Conservation (phyloP, 2,888 invertebrate genomes). For the Nemotelus pantherinus region DNA sequence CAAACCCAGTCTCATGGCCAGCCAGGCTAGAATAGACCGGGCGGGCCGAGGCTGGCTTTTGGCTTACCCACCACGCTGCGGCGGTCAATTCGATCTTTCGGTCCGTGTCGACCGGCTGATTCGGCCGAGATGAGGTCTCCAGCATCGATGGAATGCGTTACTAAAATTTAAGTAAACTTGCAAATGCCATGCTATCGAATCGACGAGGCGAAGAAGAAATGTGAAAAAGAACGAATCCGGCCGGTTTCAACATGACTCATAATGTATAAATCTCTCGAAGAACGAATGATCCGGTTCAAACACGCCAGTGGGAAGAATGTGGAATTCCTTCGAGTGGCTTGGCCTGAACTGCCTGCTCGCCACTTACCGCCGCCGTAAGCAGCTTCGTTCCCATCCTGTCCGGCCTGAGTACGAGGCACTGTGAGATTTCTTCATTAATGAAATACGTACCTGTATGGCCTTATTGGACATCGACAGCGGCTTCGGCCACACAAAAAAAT, state of each 20-base stretch:
- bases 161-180: conserved; percentile 38
- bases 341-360: not conserved
- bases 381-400: not conserved
- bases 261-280: conserved; percentile 17
- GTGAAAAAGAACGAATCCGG: conserved; percentile 33
- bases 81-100: not conserved
- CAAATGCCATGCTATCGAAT: conserved; percentile 18
- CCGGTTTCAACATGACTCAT: conserved; percentile 36
- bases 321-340: conserved; percentile 28
- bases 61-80: no score
- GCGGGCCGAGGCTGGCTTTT: no score
- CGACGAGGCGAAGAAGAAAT: not conserved
- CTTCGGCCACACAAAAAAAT: no score
- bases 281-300: conserved; percentile 23
- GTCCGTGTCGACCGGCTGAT: not conserved
- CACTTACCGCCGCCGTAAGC: not conserved
- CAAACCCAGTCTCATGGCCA: no score
- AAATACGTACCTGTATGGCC: not conserved
- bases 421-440: conserved; percentile 33
- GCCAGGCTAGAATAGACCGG: no score
- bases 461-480: no score
- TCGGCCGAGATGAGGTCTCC: not conserved
- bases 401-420: not conserved
- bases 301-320: conserved; percentile 8
- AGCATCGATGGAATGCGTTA: conserved; percentile 37